Evolutionary conservation across 2,113 vertebrate species (phyloP).

Genomic region (Nothobranchius furzeri): DNA sequence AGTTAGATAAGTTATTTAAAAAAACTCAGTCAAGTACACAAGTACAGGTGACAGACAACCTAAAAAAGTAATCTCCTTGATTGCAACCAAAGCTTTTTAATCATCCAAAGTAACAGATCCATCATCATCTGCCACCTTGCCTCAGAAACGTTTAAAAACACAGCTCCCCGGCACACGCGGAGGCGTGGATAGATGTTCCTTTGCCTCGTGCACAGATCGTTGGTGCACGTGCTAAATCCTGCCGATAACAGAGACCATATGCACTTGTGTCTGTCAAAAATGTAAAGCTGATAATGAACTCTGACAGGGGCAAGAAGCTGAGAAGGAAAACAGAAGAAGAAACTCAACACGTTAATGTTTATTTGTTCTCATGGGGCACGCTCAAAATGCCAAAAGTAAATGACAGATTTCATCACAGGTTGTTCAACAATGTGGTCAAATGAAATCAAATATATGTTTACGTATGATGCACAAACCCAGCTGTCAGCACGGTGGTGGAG

Average conservation of each 20-base stretch:
- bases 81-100: slow-evolving; percentile 17
- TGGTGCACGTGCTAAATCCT: slow-evolving; percentile 8
- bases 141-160: slow-evolving; percentile 51
- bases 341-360: too few species aligned
- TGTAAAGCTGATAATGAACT: too few species aligned
- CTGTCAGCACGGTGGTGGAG: too few species aligned
- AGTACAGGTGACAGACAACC: too few species aligned
- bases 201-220: not conserved
- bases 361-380: too few species aligned
- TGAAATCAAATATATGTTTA: too few species aligned
- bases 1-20: slow-evolving; percentile 32
- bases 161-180: slow-evolving; percentile 32
- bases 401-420: too few species aligned
- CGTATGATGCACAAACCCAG: too few species aligned
- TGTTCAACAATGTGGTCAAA: too few species aligned
- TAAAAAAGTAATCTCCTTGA: too few species aligned
- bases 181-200: slow-evolving; percentile 46
- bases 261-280: slow-evolving; percentile 39
- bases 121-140: slow-evolving; percentile 48
- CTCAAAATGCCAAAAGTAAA: too few species aligned
- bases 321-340: not conserved
- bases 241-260: slow-evolving; percentile 33
- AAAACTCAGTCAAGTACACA: too few species aligned
- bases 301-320: slow-evolving; percentile 22
- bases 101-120: not conserved